Conservation (phyloP, 2,888 invertebrate genomes). For the Meganola albula region DNA sequence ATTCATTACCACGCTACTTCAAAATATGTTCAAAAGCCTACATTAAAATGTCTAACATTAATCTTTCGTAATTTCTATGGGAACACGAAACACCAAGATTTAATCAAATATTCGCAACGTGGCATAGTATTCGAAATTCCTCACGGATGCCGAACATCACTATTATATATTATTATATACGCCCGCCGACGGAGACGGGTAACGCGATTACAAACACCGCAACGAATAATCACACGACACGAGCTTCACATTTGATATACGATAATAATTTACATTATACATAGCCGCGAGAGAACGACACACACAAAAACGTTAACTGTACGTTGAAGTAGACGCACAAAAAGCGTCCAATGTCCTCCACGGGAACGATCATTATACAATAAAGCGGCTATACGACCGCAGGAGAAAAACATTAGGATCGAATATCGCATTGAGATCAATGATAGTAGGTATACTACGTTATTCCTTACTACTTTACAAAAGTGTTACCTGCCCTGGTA, state of each 20-base stretch:
- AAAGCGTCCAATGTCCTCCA: conserved; percentile 60
- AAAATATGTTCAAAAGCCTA: conserved; percentile 67
- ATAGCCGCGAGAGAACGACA: conserved; percentile 61
- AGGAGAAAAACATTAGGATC: conserved; percentile 65
- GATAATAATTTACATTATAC: conserved; percentile 68
- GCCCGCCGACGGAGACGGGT: background rate
- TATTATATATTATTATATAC: conserved; percentile 17
- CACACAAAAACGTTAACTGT: conserved; percentile 62
- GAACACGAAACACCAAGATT: conserved; percentile 51
- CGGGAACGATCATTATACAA: conserved; percentile 59
- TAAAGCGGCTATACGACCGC: conserved; percentile 56
- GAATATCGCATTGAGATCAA: conserved; percentile 76
- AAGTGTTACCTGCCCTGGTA: too few relatives aligned
- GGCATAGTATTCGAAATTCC: conserved; percentile 27
- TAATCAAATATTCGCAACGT: conserved; percentile 29
- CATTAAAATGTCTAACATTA: conserved; percentile 42
- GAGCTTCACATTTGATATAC: conserved; percentile 53
- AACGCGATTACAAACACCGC: background rate
- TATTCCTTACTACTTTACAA: too few relatives aligned
- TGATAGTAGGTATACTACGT: too few relatives aligned
- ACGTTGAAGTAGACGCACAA: conserved; percentile 69
- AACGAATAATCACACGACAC: too few relatives aligned
- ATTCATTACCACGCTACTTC: conserved; percentile 66
- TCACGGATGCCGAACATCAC: conserved; percentile 30
- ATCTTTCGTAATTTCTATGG: conserved; percentile 44